phyloP scores from a whole-genome alignment of 2,797 vertebrate genomes.

The Siniperca obscura region DNA sequence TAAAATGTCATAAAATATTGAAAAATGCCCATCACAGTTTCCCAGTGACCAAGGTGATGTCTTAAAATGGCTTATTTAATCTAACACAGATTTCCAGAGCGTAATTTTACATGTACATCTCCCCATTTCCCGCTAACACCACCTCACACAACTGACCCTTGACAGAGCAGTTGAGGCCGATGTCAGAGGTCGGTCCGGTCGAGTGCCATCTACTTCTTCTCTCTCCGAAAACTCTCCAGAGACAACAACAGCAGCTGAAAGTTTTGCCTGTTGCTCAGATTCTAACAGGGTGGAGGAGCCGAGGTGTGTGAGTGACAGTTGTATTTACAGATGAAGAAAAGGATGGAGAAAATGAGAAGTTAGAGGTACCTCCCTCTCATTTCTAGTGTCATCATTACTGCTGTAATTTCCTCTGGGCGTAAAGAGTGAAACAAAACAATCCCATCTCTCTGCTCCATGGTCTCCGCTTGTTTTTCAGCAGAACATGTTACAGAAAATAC shows the following conservation, averaged over 20 bases:
- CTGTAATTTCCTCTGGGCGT: conserved; percentile 49
- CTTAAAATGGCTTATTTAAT: neutral
- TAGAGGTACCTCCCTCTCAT: conserved; percentile 24
- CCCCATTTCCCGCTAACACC: neutral
- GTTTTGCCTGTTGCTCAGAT: conserved; percentile 25
- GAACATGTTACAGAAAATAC: conserved; percentile 33
- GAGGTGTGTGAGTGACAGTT: conserved; percentile 36
- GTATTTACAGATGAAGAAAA: conserved; percentile 29
- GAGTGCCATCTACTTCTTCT: conserved; percentile 16
- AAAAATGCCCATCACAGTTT: neutral
- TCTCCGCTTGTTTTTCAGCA: conserved; percentile 30
- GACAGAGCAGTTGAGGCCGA: neutral
- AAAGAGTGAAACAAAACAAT: conserved; percentile 39
- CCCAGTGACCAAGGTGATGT: neutral
- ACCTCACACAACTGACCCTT: neutral
- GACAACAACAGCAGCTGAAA: conserved; percentile 13
- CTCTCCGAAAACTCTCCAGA: conserved; percentile 31
- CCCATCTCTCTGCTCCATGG: conserved; percentile 4
- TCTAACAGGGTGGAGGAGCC: conserved; percentile 9
- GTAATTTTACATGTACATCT: neutral
- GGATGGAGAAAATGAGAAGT: conserved; percentile 13
- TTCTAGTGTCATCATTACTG: conserved; percentile 48
- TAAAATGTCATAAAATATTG: neutral
- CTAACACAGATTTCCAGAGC: neutral
- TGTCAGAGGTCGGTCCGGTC: conserved; percentile 21